Percentiles rank a stretch among this genome's conserved stretches.
phyloP scores from a whole-genome alignment of 1,140 invertebrate species.

The Bacillus rossius region DNA sequence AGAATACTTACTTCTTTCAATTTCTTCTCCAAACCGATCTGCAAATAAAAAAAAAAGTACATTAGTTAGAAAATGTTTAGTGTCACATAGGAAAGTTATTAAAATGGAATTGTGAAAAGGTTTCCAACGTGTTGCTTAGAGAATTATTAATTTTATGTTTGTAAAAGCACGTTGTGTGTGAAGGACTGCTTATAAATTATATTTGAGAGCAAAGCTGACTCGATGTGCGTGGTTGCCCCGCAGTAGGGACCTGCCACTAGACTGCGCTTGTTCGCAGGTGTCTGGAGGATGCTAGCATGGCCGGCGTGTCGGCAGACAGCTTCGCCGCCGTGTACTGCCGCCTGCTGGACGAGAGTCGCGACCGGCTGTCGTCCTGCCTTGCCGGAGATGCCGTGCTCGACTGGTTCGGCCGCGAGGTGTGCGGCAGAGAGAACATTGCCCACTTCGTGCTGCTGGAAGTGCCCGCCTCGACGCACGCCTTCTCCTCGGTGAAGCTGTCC shows the following conservation, averaged over 20 bases:
- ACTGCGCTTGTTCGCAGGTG: too few relatives aligned
- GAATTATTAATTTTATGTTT: too few relatives aligned
- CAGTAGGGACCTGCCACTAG: too few relatives aligned
- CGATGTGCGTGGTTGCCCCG: too few relatives aligned
- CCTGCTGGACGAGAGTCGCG: slow-evolving; percentile 1
- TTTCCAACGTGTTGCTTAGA: too few relatives aligned
- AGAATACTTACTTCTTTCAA: slow-evolving; percentile 39
- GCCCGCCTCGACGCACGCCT: not conserved
- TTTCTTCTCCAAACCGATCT: slow-evolving; percentile 37
- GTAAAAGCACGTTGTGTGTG: too few relatives aligned
- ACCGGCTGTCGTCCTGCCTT: slow-evolving; percentile 35
- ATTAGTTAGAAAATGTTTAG: too few relatives aligned
- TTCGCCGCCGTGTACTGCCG: slow-evolving; percentile 1
- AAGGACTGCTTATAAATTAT: too few relatives aligned
- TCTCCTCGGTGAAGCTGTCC: not conserved
- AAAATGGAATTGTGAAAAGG: too few relatives aligned
- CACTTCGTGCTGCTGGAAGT: not conserved
- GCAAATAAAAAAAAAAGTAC: slow-evolving; percentile 20
- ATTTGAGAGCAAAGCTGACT: too few relatives aligned
- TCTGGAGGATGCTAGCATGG: too few relatives aligned
- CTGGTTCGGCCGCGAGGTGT: slow-evolving; percentile 52
- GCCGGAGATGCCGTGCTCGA: slow-evolving; percentile 47
- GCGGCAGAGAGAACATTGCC: slow-evolving; percentile 43
- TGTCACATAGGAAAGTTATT: too few relatives aligned
- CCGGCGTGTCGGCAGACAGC: not conserved